A percentile compares a stretch with the other conserved stretches of the same genome.
phyloP scores from a whole-genome alignment of 2,888 invertebrate genomes.

The Dryobota labecula region DNA sequence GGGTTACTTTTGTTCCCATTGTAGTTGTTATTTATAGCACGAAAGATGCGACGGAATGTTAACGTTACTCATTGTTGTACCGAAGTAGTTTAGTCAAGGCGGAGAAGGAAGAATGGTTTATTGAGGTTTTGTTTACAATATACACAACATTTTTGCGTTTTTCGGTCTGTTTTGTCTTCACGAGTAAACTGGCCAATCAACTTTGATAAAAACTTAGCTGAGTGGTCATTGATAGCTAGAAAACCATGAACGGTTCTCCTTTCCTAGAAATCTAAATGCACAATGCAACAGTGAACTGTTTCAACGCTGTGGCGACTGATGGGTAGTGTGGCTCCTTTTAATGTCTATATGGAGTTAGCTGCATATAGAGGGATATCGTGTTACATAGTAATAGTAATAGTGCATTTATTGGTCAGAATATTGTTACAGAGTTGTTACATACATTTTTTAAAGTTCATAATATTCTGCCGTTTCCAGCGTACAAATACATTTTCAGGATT shows the following conservation, averaged over 20 bases:
- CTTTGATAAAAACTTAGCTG: background rate
- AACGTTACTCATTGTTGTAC: constrained; percentile 29
- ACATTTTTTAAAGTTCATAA: no score
- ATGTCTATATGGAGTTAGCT: no score
- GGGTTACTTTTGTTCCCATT: constrained; percentile 57
- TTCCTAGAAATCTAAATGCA: background rate
- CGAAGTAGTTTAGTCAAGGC: constrained; percentile 24
- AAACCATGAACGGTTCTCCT: background rate
- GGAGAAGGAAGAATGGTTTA: constrained; percentile 3
- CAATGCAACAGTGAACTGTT: background rate
- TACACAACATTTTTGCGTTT: background rate
- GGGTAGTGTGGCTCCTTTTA: no score
- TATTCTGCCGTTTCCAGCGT: no score
- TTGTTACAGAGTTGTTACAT: no score
- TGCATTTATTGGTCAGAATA: no score
- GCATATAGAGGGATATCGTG: no score
- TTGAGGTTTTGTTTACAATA: constrained; percentile 16
- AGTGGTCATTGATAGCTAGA: background rate
- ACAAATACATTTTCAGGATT: no score
- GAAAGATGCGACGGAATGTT: constrained; percentile 28
- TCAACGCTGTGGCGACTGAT: background rate
- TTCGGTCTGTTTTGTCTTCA: background rate
- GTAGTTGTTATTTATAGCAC: constrained; percentile 59
- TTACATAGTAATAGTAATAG: no score
- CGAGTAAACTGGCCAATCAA: background rate